phyloP scores from a whole-genome alignment of 2,888 invertebrate species.

The Siphlonurus alternatus region DNA sequence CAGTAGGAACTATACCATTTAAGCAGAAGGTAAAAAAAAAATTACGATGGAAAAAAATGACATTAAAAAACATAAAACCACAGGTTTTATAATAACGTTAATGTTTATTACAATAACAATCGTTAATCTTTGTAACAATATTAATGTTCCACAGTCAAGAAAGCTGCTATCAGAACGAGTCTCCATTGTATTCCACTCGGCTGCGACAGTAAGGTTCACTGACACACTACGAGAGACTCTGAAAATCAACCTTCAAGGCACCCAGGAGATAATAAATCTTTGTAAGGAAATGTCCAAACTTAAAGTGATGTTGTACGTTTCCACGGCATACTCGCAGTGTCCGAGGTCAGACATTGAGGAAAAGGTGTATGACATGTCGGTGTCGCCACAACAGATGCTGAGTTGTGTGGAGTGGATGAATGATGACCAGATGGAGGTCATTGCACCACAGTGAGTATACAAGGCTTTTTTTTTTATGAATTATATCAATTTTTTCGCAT shows the following conservation, averaged over 20 bases:
- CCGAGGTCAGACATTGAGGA: constrained; percentile 30
- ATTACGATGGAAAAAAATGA: too few species aligned
- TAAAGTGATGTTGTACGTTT: constrained; percentile 32
- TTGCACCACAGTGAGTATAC: constrained; percentile 5
- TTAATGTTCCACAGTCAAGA: background rate
- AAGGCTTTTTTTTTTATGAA: too few species aligned
- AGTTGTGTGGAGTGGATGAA: constrained; percentile 21
- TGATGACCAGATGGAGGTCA: constrained; percentile 16
- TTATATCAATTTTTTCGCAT: too few species aligned
- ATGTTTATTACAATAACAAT: too few species aligned
- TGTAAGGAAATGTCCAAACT: constrained; percentile 4
- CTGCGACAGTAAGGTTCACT: constrained; percentile 7
- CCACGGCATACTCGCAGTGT: constrained; percentile 40
- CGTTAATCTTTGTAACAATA: too few species aligned
- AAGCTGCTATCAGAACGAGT: background rate
- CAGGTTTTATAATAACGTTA: too few species aligned
- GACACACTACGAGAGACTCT: constrained; percentile 6
- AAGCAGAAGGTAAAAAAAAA: too few species aligned
- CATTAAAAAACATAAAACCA: too few species aligned
- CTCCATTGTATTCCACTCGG: constrained; percentile 7
- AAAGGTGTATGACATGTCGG: constrained; percentile 31
- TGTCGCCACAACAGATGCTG: constrained; percentile 18
- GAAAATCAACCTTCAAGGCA: constrained; percentile 6
- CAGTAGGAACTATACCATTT: too few species aligned
- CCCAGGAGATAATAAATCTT: background rate